These are phyloP conservation scores for Magallana angulata DNA, from an alignment of 1,140 invertebrate genomes.

Conservation along the genomic window DNA sequence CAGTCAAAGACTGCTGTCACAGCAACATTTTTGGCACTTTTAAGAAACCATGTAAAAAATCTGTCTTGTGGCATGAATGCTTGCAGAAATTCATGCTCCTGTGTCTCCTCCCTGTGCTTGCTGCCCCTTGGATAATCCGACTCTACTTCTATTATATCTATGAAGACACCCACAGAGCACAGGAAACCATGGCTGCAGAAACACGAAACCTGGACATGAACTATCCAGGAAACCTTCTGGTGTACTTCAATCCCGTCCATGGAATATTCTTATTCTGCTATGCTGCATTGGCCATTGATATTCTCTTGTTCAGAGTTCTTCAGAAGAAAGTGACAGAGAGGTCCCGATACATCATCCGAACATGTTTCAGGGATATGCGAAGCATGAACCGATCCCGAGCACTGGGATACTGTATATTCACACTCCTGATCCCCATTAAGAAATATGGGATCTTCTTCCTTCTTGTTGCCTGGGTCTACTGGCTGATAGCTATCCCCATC, in stretches of 20 bases:
- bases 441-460: conserved; percentile 62
- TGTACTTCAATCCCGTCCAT: conserved; percentile 64
- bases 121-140: conserved; percentile 60
- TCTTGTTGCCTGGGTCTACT: conserved; percentile 57
- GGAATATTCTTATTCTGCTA: conserved; percentile 66
- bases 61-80: conserved; percentile 56
- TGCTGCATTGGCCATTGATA: conserved; percentile 58
- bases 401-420: conserved; percentile 31
- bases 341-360: conserved; percentile 58
- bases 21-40: conserved; percentile 50
- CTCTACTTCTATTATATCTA: conserved; percentile 57
- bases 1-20: conserved; percentile 49
- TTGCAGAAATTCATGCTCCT: conserved; percentile 50
- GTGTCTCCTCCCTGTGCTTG: conserved; percentile 48
- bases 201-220: neutral
- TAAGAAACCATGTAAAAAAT: neutral
- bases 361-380: conserved; percentile 67
- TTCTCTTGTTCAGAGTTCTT: conserved; percentile 49
- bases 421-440: conserved; percentile 53
- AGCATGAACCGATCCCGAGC: conserved; percentile 52
- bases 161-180: conserved; percentile 43
- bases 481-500: conserved; percentile 55
- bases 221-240: conserved; percentile 59
- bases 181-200: conserved; percentile 25
- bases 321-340: conserved; percentile 56